Base-by-base conservation (phyloP, 2,113 vertebrate species). In the Petrocephalus zakoni region DNA sequence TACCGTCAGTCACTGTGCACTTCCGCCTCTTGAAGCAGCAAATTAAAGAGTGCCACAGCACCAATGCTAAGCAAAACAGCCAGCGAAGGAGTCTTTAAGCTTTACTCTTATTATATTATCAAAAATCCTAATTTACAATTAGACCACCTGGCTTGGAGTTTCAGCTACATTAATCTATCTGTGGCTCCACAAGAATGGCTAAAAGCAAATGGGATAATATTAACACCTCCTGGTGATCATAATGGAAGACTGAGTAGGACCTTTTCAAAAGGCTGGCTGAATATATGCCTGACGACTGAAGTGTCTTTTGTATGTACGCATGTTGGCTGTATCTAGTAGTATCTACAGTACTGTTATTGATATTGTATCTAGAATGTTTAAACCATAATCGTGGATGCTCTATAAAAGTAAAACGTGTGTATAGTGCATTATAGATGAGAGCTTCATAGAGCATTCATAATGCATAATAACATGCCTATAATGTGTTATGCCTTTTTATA, bases 101-200 rank as follows among this genome's bases (percentile, higher is more conserved):
- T 78, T 78, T 78, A 78, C 37, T 78, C 37, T 42, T 75, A 75
- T 75, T 78, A 78, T 42, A 37, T 34, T 78, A 78, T 78, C 72
- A 42, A 78, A 78, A 78, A 78, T 78, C 72, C 29, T 78, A 17
- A 78, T 78, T 78, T 78, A 78, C 72, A 78, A 19, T 78, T 78
- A 17, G 17, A 78, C 15, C 25, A 68, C 61, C 61, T 68, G 61
- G 61, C 61, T 78, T 78, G 72, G 72, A 78, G 72, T 42, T 78
- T 78, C 72, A 34, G 13, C 15, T 19, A 19, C 72, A 42, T 78
- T 78, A 42, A 78, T 42, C 72, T 42, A 19, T 75, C 25, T 42
- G 37, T 29, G 61, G 11, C 61, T 68, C 25, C 61, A 64, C 25
- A n/a, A 9, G 3, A 29, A 64, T 9, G 9, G 2, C 61, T 64